Conservation (phyloP, 2,113 vertebrate genomes). For the Mesoclemmys tuberculata region DNA sequence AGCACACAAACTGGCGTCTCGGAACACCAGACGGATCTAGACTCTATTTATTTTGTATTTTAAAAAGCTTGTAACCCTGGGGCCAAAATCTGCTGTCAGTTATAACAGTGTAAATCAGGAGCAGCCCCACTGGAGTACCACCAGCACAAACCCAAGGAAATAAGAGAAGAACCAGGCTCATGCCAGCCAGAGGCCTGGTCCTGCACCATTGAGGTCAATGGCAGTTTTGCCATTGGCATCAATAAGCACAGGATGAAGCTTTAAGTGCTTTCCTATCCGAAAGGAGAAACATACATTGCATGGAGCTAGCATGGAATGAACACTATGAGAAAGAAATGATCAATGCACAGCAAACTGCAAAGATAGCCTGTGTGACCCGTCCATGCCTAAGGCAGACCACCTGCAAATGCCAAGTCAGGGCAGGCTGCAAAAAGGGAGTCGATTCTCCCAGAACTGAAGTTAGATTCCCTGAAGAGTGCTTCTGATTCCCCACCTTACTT, state of each 20-base stretch:
- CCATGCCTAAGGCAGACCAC: too few relatives aligned
- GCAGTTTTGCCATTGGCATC: not conserved
- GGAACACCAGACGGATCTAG: not conserved
- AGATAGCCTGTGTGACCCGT: too few relatives aligned
- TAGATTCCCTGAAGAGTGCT: too few relatives aligned
- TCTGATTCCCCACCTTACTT: too few relatives aligned
- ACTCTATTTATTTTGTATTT: not conserved
- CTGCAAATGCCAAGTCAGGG: too few relatives aligned
- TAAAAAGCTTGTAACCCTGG: not conserved
- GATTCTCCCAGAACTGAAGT: too few relatives aligned
- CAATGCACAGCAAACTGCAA: too few relatives aligned
- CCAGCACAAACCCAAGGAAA: too few relatives aligned
- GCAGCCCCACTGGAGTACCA: not conserved
- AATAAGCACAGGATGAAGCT: not conserved
- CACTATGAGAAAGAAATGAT: not conserved
- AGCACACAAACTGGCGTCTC: not conserved
- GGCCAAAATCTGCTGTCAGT: not conserved
- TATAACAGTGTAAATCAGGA: not conserved
- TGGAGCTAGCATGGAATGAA: not conserved
- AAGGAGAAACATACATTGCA: too few relatives aligned
- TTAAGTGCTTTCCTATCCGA: not conserved
- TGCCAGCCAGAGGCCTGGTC: not conserved
- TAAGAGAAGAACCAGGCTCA: not conserved
- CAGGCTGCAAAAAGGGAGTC: too few relatives aligned
- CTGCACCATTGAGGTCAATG: not conserved